Evolutionary conservation across 1,140 invertebrate genomes (phyloP), one percentile per base, ranked within the genome.

Genomic region (Tetragonula clypearis): DNA sequence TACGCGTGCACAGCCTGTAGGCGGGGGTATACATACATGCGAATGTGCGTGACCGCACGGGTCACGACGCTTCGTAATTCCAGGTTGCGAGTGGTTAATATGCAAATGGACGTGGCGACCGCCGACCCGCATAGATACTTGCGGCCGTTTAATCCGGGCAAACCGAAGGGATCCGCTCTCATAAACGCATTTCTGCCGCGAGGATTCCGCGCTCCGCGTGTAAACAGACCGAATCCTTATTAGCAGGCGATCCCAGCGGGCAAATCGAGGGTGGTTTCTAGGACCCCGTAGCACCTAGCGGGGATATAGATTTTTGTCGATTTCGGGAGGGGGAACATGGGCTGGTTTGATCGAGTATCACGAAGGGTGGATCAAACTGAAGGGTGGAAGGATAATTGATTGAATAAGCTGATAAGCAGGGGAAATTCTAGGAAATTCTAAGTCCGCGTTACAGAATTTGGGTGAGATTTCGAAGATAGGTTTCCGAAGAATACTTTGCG

Each of bases 31-130:
- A 14, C 23, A 12, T 23, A 23, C 5, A 12, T 62, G 14, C 23
- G 60, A n/a, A 23, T n/a, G 53, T 55, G 23, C n/a, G 23, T 62
- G 65, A 82, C 80, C 66, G 80, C 75, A 66, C 19, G 2, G 62
- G 26, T 26, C 30, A 66, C 17, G 41, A 41, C 68, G 87, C 87
- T 88, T 87, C 82, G 85, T 75, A 85, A 87, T 78, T 86, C 75
- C 75, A 65, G 62, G 65, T 35, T 79, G 49, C 41, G 26, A 79
- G 72, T 69, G 75, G 78, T 79, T 87, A 88, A 88, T 86, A 87
- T 85, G 89, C 90, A 91, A 91, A 90, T 90, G 82, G 56, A 15
- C 75, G 66, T 55, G 21, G 3, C 30, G 26, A 21, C 65, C 41
- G 41, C 12, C 41, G 55, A 23, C 41, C 53, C 23, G 41, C 41